phyloP scores from a whole-genome alignment of 2,888 invertebrate species.

The Pollenia angustigena region DNA sequence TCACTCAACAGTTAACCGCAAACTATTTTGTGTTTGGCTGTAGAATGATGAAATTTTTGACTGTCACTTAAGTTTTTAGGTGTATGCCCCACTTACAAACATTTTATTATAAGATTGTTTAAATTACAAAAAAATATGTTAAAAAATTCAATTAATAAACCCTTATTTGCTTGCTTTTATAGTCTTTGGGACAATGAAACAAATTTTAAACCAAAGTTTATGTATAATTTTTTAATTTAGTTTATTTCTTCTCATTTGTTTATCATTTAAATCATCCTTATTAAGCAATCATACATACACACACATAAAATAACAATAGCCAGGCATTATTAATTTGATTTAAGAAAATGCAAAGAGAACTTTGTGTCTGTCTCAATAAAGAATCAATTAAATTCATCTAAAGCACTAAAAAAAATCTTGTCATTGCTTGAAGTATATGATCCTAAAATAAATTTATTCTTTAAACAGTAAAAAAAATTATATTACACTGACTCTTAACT shows the following conservation, averaged over 20 bases:
- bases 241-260: conserved; percentile 16
- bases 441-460: conserved; percentile 32
- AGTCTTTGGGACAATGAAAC: conserved; percentile 20
- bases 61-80: too few species aligned
- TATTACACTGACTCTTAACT: conserved; percentile 26
- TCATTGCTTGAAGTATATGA: conserved; percentile 63
- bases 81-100: too few species aligned
- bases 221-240: conserved; percentile 34
- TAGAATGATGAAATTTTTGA: too few species aligned
- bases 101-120: conserved; percentile 4
- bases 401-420: conserved; percentile 65
- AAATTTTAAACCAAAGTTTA: conserved; percentile 37
- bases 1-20: too few species aligned
- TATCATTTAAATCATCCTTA: conserved; percentile 34
- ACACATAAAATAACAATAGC: conserved; percentile 1
- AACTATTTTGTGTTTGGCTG: too few species aligned
- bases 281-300: conserved; percentile 38
- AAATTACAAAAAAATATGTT: neutral
- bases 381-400: conserved; percentile 68
- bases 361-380: conserved; percentile 70
- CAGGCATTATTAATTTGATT: conserved; percentile 52
- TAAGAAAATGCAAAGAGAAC: conserved; percentile 26
- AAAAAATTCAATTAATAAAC: neutral
- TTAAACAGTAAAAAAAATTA: conserved; percentile 30
- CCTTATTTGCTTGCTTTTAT: neutral